Percentiles rank a stretch among this genome's conserved stretches.
These are phyloP conservation scores for Ianthella basta DNA, from an alignment of 37 sponge, comb jelly and placozoan genomes.

Conservation along the genomic window DNA sequence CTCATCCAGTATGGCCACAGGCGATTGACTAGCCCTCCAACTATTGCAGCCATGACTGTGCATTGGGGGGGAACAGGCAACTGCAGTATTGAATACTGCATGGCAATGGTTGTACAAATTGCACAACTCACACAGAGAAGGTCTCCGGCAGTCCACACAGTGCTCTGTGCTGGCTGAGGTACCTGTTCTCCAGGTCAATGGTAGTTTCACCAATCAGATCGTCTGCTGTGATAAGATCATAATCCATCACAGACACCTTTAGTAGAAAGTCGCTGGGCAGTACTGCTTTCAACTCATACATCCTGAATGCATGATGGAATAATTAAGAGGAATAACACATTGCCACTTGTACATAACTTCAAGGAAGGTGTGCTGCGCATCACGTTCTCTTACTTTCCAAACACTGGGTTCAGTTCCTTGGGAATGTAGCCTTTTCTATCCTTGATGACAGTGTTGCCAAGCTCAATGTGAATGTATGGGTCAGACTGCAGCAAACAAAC, in stretches of 20 bases:
- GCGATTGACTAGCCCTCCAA: constrained; percentile 51
- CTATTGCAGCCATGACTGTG: constrained; percentile 42
- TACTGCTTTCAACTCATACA: constrained; percentile 49
- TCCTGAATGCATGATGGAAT: constrained; percentile 6
- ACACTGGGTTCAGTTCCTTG: constrained; percentile 58
- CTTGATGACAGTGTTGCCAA: constrained; percentile 43
- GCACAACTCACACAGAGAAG: constrained; percentile 44
- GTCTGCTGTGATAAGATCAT: constrained; percentile 50
- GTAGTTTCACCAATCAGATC: constrained; percentile 66
- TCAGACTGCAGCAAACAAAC: constrained; percentile 54
- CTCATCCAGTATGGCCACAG: constrained; percentile 49
- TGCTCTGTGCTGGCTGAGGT: constrained; percentile 42
- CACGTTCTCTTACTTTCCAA: constrained; percentile 43
- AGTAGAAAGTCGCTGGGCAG: constrained; percentile 54
- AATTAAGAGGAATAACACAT: background rate
- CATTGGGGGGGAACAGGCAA: background rate
- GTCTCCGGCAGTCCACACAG: constrained; percentile 61
- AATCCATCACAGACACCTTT: constrained; percentile 56
- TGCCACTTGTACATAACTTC: background rate
- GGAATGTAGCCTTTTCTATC: constrained; percentile 52
- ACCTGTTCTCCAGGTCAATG: constrained; percentile 65
- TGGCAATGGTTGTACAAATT: background rate
- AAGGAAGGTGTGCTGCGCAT: background rate
- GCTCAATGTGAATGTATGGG: constrained; percentile 52
- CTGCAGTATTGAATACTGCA: background rate